These are phyloP conservation scores for Lagria hirta DNA, from an alignment of 2,888 invertebrate species.

Conservation along the genomic window DNA sequence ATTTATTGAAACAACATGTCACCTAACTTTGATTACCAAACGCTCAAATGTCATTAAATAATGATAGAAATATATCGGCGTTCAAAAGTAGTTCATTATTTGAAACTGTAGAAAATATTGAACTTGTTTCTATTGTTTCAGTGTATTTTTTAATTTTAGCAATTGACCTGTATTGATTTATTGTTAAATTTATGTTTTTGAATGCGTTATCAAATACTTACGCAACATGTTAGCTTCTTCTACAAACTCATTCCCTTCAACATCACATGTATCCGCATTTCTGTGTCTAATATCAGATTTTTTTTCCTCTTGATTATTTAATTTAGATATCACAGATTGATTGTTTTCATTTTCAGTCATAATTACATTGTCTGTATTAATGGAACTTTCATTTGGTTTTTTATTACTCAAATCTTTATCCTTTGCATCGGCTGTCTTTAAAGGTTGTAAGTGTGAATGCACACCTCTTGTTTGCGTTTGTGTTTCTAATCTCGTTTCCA, in stretches of 20 bases:
- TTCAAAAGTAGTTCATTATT: too few species aligned
- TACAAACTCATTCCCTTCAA: conserved; percentile 3
- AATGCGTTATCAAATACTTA: too few species aligned
- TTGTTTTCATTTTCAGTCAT: conserved; percentile 5
- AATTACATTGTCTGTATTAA: conserved; percentile 13
- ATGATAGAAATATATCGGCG: too few species aligned
- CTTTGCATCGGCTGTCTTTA: conserved; percentile 1
- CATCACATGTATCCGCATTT: conserved; percentile 1
- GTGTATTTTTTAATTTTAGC: too few species aligned
- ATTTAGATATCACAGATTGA: conserved; percentile 15
- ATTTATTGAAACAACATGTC: too few species aligned
- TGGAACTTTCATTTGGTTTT: background rate
- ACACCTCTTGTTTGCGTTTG: conserved; percentile 7
- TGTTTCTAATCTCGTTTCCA: conserved; percentile 10
- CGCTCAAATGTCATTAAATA: too few species aligned
- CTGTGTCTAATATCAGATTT: conserved; percentile 7
- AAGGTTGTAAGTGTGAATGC: too few species aligned
- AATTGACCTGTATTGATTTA: too few species aligned
- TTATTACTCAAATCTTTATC: conserved; percentile 13
- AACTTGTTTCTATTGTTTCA: too few species aligned
- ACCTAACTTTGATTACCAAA: too few species aligned
- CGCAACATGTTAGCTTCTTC: conserved; percentile 17
- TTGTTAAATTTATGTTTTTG: too few species aligned
- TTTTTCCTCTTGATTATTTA: conserved; percentile 5
- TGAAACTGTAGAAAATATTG: too few species aligned